A percentile compares a stretch with the other conserved stretches of the same genome.
These are phyloP conservation scores for Antheraea pernyi DNA, from an alignment of 1,140 invertebrate genomes.

Conservation along the genomic window DNA sequence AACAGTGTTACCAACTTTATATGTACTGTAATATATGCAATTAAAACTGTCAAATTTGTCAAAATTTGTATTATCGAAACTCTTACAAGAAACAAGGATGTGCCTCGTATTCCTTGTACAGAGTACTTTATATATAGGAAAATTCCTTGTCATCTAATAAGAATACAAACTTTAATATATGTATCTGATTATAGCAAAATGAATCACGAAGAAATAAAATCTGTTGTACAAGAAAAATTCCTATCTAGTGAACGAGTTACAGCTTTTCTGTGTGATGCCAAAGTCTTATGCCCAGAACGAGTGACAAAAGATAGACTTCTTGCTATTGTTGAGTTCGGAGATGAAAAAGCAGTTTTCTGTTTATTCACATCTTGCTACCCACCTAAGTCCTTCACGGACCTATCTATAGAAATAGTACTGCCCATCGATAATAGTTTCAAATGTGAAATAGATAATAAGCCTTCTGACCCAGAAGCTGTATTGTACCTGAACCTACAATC, in stretches of 20 bases:
- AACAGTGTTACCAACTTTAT: too few species aligned
- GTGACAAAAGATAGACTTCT: conserved; percentile 69
- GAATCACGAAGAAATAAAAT: conserved; percentile 71
- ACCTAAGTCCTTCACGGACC: conserved; percentile 84
- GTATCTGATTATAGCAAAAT: conserved; percentile 44
- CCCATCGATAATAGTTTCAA: conserved; percentile 88
- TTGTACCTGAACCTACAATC: conserved; percentile 75
- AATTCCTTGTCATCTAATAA: conserved; percentile 8
- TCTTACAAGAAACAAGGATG: conserved; percentile 6
- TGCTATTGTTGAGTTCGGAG: conserved; percentile 72
- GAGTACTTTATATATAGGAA: too few species aligned
- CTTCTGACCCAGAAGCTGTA: conserved; percentile 66
- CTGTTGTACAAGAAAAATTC: conserved; percentile 82
- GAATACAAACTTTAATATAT: conserved; percentile 23
- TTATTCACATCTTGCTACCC: conserved; percentile 75
- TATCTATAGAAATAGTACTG: conserved; percentile 86
- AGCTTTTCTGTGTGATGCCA: conserved; percentile 66
- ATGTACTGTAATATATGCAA: too few species aligned
- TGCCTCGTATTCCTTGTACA: background rate
- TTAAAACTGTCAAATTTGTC: background rate
- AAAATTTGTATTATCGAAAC: background rate
- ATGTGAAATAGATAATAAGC: conserved; percentile 84
- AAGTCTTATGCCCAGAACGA: conserved; percentile 70
- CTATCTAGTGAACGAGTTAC: conserved; percentile 81
- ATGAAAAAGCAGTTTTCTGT: conserved; percentile 76